These are phyloP conservation scores for Halictus quadricinctus DNA, from an alignment of 2,888 invertebrate genomes.

Conservation along the genomic window DNA sequence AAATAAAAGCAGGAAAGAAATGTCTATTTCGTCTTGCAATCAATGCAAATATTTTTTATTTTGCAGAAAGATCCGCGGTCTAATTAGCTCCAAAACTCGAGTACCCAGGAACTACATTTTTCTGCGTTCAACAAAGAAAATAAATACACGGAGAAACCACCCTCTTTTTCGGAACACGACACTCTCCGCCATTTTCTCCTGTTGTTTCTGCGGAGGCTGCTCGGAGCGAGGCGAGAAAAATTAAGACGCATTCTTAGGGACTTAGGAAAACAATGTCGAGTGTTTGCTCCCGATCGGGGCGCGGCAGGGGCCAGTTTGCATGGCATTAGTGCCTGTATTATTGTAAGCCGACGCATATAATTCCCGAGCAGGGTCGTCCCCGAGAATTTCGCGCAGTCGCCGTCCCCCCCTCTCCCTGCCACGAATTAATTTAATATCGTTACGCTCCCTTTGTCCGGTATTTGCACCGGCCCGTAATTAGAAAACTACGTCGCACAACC, in stretches of 20 bases:
- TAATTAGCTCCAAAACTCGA: neutral
- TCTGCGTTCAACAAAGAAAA: neutral
- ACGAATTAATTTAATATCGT: constrained; percentile 59
- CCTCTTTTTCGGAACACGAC: neutral
- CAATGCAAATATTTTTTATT: too few relatives aligned
- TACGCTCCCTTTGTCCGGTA: constrained; percentile 29
- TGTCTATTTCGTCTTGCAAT: too few relatives aligned
- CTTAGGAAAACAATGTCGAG: constrained; percentile 54
- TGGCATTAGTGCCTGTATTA: constrained; percentile 79
- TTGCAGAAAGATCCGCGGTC: too few relatives aligned
- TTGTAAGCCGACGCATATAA: constrained; percentile 80
- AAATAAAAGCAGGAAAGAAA: too few relatives aligned
- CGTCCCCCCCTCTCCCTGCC: constrained; percentile 26
- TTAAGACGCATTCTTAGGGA: constrained; percentile 52
- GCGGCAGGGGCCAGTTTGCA: constrained; percentile 71
- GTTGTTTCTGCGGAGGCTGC: constrained; percentile 28
- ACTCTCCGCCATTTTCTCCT: constrained; percentile 7
- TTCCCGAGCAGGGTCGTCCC: constrained; percentile 61
- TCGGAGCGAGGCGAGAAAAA: constrained; percentile 38
- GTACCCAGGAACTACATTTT: neutral
- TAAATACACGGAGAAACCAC: neutral
- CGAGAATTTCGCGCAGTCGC: constrained; percentile 32
- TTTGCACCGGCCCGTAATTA: constrained; percentile 41
- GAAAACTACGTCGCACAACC: constrained; percentile 35
- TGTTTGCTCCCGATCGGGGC: constrained; percentile 43